Evolutionary conservation across 2,113 vertebrate species (phyloP).

Genomic region (Pimephales promelas): DNA sequence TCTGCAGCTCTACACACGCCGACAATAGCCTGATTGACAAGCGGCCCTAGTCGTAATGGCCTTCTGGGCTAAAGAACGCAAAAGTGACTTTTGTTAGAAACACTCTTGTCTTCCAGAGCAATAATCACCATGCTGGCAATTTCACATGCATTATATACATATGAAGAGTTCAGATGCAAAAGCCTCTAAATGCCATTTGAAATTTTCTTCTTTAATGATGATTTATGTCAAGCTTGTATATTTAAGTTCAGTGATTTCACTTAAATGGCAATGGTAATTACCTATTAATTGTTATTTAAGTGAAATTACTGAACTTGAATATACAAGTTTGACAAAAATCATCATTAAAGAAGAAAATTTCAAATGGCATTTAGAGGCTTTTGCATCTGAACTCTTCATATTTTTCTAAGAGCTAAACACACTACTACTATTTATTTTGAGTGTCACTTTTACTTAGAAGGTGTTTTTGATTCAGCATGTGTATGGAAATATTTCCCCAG

Average conservation of each 20-base stretch:
- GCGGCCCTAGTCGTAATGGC: slow-evolving; percentile 53
- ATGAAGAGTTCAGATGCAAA: too few species aligned
- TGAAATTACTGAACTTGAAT: too few species aligned
- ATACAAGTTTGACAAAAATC: too few species aligned
- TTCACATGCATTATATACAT: neutral
- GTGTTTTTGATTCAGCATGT: neutral
- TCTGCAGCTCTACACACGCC: slow-evolving; percentile 59
- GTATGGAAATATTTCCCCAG: neutral
- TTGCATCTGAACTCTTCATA: too few species aligned
- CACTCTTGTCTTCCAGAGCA: slow-evolving; percentile 71
- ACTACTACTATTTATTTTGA: neutral
- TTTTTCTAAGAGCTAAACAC: neutral
- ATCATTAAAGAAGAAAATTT: too few species aligned
- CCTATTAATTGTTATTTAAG: too few species aligned
- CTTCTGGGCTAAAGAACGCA: slow-evolving; percentile 61
- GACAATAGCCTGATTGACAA: slow-evolving; percentile 68
- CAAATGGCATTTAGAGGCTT: too few species aligned
- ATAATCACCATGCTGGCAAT: slow-evolving; percentile 61
- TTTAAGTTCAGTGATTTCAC: too few species aligned
- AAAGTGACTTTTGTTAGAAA: slow-evolving; percentile 72
- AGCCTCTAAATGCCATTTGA: too few species aligned
- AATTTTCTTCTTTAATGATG: too few species aligned
- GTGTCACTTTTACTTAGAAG: neutral
- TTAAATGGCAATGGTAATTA: too few species aligned
- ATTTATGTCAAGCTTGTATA: too few species aligned